Conservation (phyloP, 2,797 vertebrate genomes). For the Gallirallus australis region DNA sequence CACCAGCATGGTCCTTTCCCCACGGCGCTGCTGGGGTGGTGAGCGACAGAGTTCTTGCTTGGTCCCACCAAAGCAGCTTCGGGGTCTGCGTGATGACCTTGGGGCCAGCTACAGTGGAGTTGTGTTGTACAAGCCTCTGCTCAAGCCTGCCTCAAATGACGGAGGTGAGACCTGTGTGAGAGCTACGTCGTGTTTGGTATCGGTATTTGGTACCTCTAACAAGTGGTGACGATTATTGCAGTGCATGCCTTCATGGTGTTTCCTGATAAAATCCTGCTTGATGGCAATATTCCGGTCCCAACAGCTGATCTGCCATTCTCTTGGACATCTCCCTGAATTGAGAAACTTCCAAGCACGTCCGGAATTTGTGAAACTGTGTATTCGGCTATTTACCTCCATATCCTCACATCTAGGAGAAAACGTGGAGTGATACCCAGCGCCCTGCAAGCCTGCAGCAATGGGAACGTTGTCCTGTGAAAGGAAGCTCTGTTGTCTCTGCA, state of each 20-base stretch:
- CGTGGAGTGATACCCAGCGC: not conserved
- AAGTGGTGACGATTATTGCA: not conserved
- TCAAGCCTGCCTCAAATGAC: not conserved
- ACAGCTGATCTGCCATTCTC: not conserved
- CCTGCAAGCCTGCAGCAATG: not conserved
- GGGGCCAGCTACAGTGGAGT: too few species aligned
- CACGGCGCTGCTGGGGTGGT: not conserved
- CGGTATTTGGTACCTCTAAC: accelerated
- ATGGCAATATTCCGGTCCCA: not conserved
- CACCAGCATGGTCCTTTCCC: accelerated
- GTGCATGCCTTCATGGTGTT: not conserved
- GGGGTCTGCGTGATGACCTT: not conserved
- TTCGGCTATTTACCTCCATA: not conserved
- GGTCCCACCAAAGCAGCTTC: not conserved
- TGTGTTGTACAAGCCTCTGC: not conserved
- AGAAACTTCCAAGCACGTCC: not conserved
- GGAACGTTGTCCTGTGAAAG: not conserved
- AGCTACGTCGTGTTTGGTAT: not conserved
- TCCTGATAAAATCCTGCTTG: not conserved
- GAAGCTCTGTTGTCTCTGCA: not conserved
- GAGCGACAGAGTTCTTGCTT: not conserved
- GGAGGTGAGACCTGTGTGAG: not conserved
- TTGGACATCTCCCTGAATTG: not conserved
- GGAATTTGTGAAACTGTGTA: not conserved
- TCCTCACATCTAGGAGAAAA: not conserved